Conservation (phyloP, 2,888 invertebrate genomes). For the Terebella lapidaria region DNA sequence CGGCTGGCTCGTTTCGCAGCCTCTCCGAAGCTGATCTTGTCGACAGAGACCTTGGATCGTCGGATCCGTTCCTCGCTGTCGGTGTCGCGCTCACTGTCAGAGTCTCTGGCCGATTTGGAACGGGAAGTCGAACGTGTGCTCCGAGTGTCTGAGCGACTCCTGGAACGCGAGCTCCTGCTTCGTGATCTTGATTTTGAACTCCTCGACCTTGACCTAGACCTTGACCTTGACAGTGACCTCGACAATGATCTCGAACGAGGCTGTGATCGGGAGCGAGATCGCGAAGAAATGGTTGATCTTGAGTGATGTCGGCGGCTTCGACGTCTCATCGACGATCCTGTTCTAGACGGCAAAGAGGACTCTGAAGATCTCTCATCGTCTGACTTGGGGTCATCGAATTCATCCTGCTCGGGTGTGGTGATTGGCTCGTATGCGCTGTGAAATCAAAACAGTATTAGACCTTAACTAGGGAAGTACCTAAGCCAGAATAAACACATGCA, state of each 20-base stretch:
- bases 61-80: not conserved
- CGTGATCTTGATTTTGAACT: too few relatives aligned
- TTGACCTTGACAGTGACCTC: not conserved
- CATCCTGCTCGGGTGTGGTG: not conserved
- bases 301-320: too few relatives aligned
- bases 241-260: not conserved
- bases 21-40: constrained; percentile 1
- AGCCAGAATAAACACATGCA: too few relatives aligned
- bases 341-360: not conserved
- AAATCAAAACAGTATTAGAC: not conserved
- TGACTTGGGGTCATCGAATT: not conserved
- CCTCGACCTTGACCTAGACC: not conserved
- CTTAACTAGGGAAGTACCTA: too few relatives aligned
- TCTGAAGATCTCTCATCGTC: not conserved
- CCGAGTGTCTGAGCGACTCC: not conserved
- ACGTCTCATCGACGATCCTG: too few relatives aligned
- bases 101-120: not conserved
- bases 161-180: not conserved
- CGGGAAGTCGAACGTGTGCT: not conserved
- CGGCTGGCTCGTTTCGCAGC: not conserved
- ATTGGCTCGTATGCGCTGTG: not conserved
- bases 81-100: not conserved
- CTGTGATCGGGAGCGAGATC: not conserved
- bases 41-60: not conserved
- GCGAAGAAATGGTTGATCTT: too few relatives aligned